Base-by-base conservation (phyloP, 2,113 vertebrate species). In the Ifrita kowaldi region DNA sequence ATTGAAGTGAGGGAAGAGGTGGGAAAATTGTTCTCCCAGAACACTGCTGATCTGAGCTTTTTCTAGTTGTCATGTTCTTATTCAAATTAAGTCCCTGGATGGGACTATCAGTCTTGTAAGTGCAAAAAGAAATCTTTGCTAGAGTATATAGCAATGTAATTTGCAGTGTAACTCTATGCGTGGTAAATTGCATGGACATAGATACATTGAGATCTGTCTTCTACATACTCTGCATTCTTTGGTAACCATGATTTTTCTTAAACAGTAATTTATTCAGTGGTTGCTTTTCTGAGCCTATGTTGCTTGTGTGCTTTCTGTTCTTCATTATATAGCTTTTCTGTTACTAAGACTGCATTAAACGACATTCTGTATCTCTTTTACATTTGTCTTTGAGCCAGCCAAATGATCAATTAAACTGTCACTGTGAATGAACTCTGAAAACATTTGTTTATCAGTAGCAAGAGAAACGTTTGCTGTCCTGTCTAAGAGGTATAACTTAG, bases 381-480 rank as follows among this genome's bases (percentile, higher is more conserved):
- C 30, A 1, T 10, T 62, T 73, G 24, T 84, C 35, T 70, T 86
- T 63, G 44, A 74, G 70, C 14, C 37, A 80, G 78, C 80, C 86
- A 97, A 93, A 67, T 35, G 10, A 60, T 73, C 79, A 74, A 39
- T 93, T 90, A 70, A 84, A 49, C 68, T 91, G 75, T 85, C 82
- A 84, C 20, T 74, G 16, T 90, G 64, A 80, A 63, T 84, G 70
- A 96, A 82, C 56, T 87, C 69, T 71, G 93, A 87, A 89, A 90
- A 78, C 30, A 56, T 92, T 95, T 96, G 49, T 89, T 3, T 55
- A 55, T 87, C 57, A 28, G 46, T 80, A 90, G 69, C 24, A 69
- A 81, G 56, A 62, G 59, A 87, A 86, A 63, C 33, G 18, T 90
- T 77, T 39, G 16, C 39, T 67, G 60, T 49, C 64, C 55, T 2